phyloP scores from a whole-genome alignment of 2,797 vertebrate species.

The Brachyalestes nurse region DNA sequence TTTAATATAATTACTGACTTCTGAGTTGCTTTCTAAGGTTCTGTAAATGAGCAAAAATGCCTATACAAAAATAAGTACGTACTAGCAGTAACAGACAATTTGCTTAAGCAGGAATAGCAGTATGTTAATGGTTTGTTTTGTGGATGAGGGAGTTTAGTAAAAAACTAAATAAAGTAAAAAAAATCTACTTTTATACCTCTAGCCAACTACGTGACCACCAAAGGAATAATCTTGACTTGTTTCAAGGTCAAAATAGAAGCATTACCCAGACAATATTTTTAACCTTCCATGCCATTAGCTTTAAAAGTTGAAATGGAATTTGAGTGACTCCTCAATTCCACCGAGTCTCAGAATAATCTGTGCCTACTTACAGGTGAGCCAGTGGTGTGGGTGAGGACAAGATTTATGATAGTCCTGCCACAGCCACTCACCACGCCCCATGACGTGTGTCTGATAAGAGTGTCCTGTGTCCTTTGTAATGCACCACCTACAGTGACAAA shows the following conservation, averaged over 20 bases:
- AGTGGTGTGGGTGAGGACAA: slow-evolving; percentile 39
- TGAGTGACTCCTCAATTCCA: slow-evolving; percentile 5
- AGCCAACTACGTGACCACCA: too few relatives aligned
- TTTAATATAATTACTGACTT: too few relatives aligned
- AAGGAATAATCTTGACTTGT: too few relatives aligned
- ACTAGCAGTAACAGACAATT: not conserved
- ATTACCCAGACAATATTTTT: not conserved
- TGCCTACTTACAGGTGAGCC: slow-evolving; percentile 42
- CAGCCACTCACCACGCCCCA: slow-evolving; percentile 44
- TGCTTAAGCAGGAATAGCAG: not conserved
- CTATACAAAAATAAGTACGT: not conserved
- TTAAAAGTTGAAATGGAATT: slow-evolving; percentile 25
- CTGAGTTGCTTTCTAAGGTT: not conserved
- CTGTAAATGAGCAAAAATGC: not conserved
- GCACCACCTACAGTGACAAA: slow-evolving; percentile 53
- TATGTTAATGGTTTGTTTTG: not conserved
- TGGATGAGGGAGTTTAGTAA: not conserved
- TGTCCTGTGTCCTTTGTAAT: slow-evolving; percentile 47
- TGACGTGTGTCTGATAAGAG: slow-evolving; percentile 55
- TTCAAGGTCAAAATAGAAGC: slow-evolving; percentile 9
- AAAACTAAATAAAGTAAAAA: not conserved
- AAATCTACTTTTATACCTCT: not conserved
- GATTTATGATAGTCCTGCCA: slow-evolving; percentile 37
- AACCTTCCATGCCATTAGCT: slow-evolving; percentile 6
- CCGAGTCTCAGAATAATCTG: not conserved